Evolutionary conservation across 2,888 invertebrate species (phyloP), one percentile per base, ranked within the genome.

Genomic region (Lasius platythorax): DNA sequence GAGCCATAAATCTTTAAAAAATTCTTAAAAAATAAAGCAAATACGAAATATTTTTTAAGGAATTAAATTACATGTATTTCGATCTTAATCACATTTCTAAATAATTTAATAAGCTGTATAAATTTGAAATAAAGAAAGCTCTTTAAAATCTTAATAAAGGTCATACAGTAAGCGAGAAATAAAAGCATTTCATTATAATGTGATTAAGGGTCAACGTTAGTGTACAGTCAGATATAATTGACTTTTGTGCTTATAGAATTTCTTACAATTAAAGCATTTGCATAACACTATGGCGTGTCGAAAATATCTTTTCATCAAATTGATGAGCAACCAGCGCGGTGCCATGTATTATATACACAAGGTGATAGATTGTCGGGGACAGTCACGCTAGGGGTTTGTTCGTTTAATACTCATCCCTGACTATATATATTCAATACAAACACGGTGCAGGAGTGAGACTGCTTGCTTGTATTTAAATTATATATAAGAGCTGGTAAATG

Each of bases 291-390:
- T 92, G 89, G 92, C 93, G 93, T 93, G 92, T 91, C 92, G 91
- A 91, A 91, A 93, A 93, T 93, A 92, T 93, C 92, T 92, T 91
- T 92, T 93, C 93, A 94, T 94, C 93, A 93, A 94, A 94, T 92
- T 93, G 92, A 93, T 93, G 93, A 93, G 92, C 93, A 87, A 88
- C 91, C 37, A 67, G 78, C 70, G 33, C 30, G 43, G 43, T 70
- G 58, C 58, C 5, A 18, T 33, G 58, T 61, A 72, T 79, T 79
- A 61, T 79, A 79, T 72, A 72, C 28, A 43, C 33, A 33, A 79
- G 79, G 46, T 83, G 85, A 85, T 91, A 83, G 79, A 85, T 90
- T 82, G 89, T 79, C 83, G 56, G 66, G 72, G 63, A 85, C 75
- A 78, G 66, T 82, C 83, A 79, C 82, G 75, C 68, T 73, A 68